phyloP scores from a whole-genome alignment of 1,140 invertebrate species.

The Ips nitidus region DNA sequence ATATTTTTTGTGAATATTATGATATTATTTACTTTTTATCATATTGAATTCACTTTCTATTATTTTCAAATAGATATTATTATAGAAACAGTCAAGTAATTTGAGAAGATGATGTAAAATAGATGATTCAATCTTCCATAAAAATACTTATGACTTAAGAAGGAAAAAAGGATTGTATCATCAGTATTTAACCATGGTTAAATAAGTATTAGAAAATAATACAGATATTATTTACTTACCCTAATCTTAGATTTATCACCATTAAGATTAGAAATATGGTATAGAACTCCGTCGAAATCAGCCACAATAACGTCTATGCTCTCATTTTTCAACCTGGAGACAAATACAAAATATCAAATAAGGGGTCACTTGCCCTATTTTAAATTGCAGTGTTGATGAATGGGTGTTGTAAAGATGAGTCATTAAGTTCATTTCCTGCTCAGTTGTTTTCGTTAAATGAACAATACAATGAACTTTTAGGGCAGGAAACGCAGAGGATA shows the following conservation, averaged over 20 bases:
- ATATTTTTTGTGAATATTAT: no score
- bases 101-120: no score
- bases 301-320: conserved; percentile 90
- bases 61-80: no score
- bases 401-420: conserved; percentile 22
- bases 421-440: conserved; percentile 12
- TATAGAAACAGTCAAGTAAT: no score
- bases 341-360: conserved; percentile 20
- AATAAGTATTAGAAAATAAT: background rate
- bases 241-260: conserved; percentile 95
- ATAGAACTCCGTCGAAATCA: conserved; percentile 98
- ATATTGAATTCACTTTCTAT: no score
- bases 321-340: conserved; percentile 89
- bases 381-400: conserved; percentile 5
- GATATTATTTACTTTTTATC: no score
- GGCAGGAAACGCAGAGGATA: conserved; percentile 24
- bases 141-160: no score
- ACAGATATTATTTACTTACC: conserved; percentile 57
- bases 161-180: no score
- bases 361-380: conserved; percentile 6
- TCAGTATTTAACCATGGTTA: no score
- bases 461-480: conserved; percentile 18
- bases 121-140: no score
- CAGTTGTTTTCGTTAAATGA: conserved; percentile 4
- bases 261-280: conserved; percentile 97